These are phyloP conservation scores for Columba livia DNA, from an alignment of 2,113 vertebrate species.

Conservation along the genomic window DNA sequence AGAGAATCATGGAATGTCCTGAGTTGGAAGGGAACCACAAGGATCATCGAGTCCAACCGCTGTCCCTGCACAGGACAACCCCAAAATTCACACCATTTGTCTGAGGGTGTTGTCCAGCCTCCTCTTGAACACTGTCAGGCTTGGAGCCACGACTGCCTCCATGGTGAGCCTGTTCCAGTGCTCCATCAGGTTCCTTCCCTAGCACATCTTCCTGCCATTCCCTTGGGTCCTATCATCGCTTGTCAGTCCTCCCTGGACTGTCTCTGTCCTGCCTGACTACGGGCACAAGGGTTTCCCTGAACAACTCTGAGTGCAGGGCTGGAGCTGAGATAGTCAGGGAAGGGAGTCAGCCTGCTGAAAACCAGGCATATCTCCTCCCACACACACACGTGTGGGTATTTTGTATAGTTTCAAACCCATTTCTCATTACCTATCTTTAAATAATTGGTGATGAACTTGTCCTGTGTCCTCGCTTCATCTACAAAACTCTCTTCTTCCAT, in stretches of 20 bases:
- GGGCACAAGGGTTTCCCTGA: not conserved
- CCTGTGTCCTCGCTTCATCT: not conserved
- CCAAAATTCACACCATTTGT: no score
- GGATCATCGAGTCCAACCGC: no score
- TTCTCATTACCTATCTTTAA: not conserved
- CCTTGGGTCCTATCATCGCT: no score
- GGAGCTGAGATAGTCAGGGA: accelerated
- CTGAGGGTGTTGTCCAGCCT: no score
- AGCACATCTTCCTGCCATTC: no score
- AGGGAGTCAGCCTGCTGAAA: not conserved
- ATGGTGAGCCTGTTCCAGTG: no score
- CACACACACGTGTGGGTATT: not conserved
- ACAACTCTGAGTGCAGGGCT: not conserved
- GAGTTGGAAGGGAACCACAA: no score
- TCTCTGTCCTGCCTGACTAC: not conserved
- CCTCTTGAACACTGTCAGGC: no score
- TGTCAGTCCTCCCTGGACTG: not conserved
- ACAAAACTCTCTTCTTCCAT: not conserved
- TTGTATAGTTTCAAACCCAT: not conserved
- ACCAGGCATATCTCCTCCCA: not conserved
- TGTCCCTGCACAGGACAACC: no score
- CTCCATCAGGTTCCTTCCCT: no score
- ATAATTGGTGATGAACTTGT: not conserved
- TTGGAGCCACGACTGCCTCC: no score
- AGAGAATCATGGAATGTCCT: no score